Base-by-base conservation (phyloP, 2,113 vertebrate species). In the Zapornia atra region DNA sequence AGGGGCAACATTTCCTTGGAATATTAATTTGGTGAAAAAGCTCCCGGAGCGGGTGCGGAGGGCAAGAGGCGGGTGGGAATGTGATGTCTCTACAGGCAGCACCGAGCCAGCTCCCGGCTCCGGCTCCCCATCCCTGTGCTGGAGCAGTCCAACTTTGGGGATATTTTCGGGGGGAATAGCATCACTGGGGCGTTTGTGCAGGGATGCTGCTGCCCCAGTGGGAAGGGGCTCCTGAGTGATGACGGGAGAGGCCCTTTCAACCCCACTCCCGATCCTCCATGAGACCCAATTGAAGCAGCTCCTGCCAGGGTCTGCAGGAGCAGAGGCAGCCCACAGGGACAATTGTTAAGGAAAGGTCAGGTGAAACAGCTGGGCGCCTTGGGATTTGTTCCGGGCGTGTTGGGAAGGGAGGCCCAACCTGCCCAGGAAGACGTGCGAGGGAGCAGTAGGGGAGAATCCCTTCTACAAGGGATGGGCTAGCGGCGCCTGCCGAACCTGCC, bases 201-300 rank as follows among this genome's bases (percentile, higher is more conserved):
- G 51, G 14, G 48, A n/a, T 42, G 40, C 13, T n/a, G 34, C 68
- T 57, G 34, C 28, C 44, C 21, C 34, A 22, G 22, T 0, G 5
- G 17, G 40, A 75, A 79, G 60, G 9, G 33, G 16, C 28, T 75
- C 0, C 0, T 0, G 3, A 36, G 17, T 46, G 28, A 8, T 71
- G 59, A 53, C 28, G 5, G 25, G 54, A 71, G 46, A 81, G 34
- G 42, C 5, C 25, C 22, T 83, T 65, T 20, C 81, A 15, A 0
- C 11, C 18, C 48, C 75, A 46, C 17, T 46, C 44, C 44, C 44
- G 17, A 46, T 46, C 44, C 17, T 46, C 44, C 36, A 9, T 0
- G 6, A 61, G 76, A 40, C 21, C 3, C 16, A 29, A 3, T 1
- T 44, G 57, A 29, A 75, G 61, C 17, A 38, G 51, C 15, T 61